Evolutionary conservation across 2,888 invertebrate species (phyloP).

Genomic region (Lycaena phlaeas): DNA sequence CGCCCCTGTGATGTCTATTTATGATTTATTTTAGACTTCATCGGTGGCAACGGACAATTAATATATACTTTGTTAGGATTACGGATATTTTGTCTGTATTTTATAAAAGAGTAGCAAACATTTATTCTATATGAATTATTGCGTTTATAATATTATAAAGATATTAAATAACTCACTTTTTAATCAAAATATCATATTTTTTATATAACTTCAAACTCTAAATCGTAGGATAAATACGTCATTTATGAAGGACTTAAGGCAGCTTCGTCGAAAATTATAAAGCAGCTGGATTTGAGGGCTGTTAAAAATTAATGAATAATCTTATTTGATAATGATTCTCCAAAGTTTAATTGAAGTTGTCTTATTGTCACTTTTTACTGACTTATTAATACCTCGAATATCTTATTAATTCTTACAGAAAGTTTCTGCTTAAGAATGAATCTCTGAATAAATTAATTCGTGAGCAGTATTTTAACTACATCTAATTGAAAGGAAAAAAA

Average conservation of each 20-base stretch:
- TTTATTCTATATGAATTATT: too few relatives aligned
- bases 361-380: constrained; percentile 42
- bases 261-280: constrained; percentile 63
- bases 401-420: constrained; percentile 7
- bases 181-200: too few relatives aligned
- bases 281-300: constrained; percentile 52
- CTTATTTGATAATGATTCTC: constrained; percentile 69
- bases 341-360: constrained; percentile 69
- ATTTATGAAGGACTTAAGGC: constrained; percentile 43
- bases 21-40: too few relatives aligned
- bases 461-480: constrained; percentile 6
- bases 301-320: constrained; percentile 73
- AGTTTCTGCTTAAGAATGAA: constrained; percentile 4
- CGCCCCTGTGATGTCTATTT: too few relatives aligned
- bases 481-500: constrained; percentile 1
- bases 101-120: too few relatives aligned
- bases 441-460: constrained; percentile 4
- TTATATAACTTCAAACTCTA: constrained; percentile 45
- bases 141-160: too few relatives aligned
- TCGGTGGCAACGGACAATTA: too few relatives aligned
- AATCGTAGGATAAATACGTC: constrained; percentile 63
- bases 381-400: constrained; percentile 57
- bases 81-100: too few relatives aligned
- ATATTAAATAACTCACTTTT: too few relatives aligned
- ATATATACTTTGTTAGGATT: too few relatives aligned